phyloP scores from a whole-genome alignment of 1,140 invertebrate species.

The Meloidogyne hapla region DNA sequence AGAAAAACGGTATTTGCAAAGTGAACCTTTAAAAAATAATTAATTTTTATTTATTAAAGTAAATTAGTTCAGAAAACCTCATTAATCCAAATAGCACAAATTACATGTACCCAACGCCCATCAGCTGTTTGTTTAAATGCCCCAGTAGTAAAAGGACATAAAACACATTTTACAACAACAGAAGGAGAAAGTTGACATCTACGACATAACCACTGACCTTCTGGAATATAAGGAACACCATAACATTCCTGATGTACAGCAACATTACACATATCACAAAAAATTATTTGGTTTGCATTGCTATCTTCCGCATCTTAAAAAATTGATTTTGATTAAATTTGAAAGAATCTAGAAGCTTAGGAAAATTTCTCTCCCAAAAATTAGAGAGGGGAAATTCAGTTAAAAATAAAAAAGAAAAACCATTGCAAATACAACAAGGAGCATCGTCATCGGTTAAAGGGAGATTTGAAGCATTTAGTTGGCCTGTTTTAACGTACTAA shows the following conservation, averaged over 20 bases:
- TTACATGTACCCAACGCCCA: constrained; percentile 93
- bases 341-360: too few species aligned
- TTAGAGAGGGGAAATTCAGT: neutral
- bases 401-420: neutral
- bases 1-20: constrained; percentile 53
- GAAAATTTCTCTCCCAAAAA: too few species aligned
- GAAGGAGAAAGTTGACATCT: constrained; percentile 91
- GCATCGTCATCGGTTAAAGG: constrained; percentile 44
- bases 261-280: constrained; percentile 78
- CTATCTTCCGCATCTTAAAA: constrained; percentile 82
- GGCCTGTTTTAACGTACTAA: constrained; percentile 20
- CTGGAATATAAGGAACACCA: constrained; percentile 96
- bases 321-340: neutral
- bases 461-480: neutral
- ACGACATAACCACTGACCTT: constrained; percentile 95
- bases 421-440: constrained; percentile 65
- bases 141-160: constrained; percentile 95
- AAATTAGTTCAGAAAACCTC: constrained; percentile 68
- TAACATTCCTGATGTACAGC: constrained; percentile 79
- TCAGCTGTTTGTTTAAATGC: constrained; percentile 97
- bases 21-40: constrained; percentile 38
- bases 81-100: constrained; percentile 97
- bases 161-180: constrained; percentile 86
- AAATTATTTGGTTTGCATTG: constrained; percentile 90
- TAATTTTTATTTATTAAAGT: neutral